Evolutionary conservation across 2,888 invertebrate genomes (phyloP).

Genomic region (Pachliopta kotzebuea): DNA sequence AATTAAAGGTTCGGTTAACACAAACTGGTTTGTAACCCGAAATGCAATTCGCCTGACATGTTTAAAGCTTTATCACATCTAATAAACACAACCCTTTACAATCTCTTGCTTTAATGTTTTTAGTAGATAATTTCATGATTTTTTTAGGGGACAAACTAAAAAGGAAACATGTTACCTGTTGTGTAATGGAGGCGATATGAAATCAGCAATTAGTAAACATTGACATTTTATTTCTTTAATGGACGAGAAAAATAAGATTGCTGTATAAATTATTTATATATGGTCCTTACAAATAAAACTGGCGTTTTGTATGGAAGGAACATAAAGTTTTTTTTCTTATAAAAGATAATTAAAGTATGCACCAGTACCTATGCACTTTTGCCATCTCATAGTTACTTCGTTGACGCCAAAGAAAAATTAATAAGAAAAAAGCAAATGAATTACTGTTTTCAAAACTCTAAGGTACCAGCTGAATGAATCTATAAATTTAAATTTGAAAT

Average conservation of each 20-base stretch:
- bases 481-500: no score
- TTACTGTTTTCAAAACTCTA: no score
- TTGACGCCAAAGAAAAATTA: no score
- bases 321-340: no score
- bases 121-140: neutral
- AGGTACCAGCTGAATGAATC: no score
- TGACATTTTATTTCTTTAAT: conserved; percentile 1
- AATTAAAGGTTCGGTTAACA: conserved; percentile 37
- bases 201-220: neutral
- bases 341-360: no score
- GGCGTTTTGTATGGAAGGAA: no score
- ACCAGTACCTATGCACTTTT: no score
- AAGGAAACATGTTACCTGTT: neutral
- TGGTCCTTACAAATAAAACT: no score
- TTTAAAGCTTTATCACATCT: conserved; percentile 12
- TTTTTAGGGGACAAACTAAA: neutral
- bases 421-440: no score
- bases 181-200: neutral
- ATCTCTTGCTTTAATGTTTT: neutral
- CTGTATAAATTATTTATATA: neutral
- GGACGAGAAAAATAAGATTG: neutral
- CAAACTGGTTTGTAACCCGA: conserved; percentile 32
- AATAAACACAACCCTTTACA: neutral
- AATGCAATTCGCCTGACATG: conserved; percentile 15
- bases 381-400: no score